Percentiles rank a stretch among this genome's conserved stretches.
Conservation (phyloP, 1,140 invertebrate species). For the Papilio helenus region DNA sequence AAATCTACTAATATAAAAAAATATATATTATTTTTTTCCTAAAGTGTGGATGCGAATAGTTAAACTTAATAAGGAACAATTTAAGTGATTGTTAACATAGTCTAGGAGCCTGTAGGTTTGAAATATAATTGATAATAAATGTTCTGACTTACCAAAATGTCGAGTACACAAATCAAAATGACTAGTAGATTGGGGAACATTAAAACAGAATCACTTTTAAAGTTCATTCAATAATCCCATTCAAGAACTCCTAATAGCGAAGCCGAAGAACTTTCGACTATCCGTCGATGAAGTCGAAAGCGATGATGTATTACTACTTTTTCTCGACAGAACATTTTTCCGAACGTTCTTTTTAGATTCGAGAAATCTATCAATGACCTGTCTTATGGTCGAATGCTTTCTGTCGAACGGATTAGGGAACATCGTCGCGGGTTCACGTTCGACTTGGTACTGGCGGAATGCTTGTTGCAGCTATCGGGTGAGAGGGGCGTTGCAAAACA, state of each 20-base stretch:
- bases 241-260: conserved; percentile 35
- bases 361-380: conserved; percentile 86
- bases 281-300: conserved; percentile 52
- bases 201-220: conserved; percentile 43
- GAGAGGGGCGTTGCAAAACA: conserved; percentile 54
- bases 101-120: no score
- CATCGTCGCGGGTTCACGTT: conserved; percentile 80
- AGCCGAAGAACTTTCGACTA: conserved; percentile 49
- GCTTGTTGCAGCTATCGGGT: conserved; percentile 43
- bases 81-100: background rate
- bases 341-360: conserved; percentile 58
- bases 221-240: conserved; percentile 9
- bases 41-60: no score
- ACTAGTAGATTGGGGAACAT: conserved; percentile 38
- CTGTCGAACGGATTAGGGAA: conserved; percentile 89
- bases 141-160: conserved; percentile 45
- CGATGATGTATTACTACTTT: conserved; percentile 67
- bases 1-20: no score
- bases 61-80: no score
- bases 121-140: background rate
- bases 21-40: no score
- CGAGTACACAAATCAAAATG: conserved; percentile 43
- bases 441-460: conserved; percentile 36
- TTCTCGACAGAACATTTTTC: conserved; percentile 69
- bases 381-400: conserved; percentile 88